A percentile compares a stretch with the other conserved stretches of the same genome.
Conservation (phyloP, 1,140 invertebrate genomes). For the Heterodera carotae region DNA sequence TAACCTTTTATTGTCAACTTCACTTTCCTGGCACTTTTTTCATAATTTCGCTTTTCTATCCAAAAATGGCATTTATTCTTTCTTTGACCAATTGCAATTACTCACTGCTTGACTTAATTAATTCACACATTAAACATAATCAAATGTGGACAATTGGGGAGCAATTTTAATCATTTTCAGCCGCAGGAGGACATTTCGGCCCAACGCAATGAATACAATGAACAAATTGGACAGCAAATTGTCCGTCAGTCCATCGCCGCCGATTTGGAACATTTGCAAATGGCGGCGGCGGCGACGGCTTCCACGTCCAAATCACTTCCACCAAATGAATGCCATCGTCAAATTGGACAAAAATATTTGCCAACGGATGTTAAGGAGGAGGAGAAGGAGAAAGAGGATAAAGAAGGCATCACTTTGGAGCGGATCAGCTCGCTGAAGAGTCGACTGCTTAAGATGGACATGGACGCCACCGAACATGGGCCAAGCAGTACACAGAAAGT, state of each 20-base stretch:
- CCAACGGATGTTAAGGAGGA: not conserved
- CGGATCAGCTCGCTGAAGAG: slow-evolving; percentile 1
- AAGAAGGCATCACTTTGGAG: slow-evolving; percentile 1
- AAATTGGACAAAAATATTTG: not conserved
- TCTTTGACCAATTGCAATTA: no score
- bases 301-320: not conserved
- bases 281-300: not conserved
- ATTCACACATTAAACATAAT: no score
- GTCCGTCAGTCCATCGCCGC: not conserved
- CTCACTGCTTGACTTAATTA: no score
- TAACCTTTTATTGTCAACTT: no score
- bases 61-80: no score
- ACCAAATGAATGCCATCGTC: not conserved
- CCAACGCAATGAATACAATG: not conserved
- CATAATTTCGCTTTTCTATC: no score
- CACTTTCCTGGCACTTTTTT: no score
- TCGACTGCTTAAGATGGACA: not conserved
- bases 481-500: slow-evolving; percentile 11
- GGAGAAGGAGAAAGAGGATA: no score
- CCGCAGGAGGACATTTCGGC: not conserved
- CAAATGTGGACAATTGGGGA: no score
- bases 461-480: not conserved
- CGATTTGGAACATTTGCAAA: slow-evolving; percentile 7
- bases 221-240: slow-evolving; percentile 8
- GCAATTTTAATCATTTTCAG: no score